Percentiles rank a stretch among this genome's conserved stretches.
These are phyloP conservation scores for Drosophila pandora DNA, from an alignment of 1,140 invertebrate species.

Conservation along the genomic window DNA sequence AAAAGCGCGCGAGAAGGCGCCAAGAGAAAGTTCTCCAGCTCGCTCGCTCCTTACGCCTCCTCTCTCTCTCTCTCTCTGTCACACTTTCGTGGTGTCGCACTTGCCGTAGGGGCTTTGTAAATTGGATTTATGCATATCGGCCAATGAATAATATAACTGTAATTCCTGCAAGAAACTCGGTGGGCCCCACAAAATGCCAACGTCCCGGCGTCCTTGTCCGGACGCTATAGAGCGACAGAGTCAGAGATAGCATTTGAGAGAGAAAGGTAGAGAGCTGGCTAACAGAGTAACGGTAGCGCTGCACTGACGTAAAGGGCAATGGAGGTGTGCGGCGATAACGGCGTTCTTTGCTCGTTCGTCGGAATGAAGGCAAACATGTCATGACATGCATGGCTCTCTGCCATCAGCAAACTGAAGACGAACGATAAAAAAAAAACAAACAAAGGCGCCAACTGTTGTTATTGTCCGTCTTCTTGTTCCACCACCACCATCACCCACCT, in stretches of 20 bases:
- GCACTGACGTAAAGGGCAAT: constrained; percentile 20
- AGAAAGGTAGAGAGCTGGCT: neutral
- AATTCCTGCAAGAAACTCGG: constrained; percentile 23
- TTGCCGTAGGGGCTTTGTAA: constrained; percentile 38
- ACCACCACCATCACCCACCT: neutral
- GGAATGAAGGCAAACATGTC: constrained; percentile 43
- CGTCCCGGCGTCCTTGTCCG: constrained; percentile 36
- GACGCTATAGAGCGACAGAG: neutral
- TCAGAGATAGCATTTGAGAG: neutral
- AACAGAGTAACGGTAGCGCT: constrained; percentile 6
- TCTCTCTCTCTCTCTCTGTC: constrained; percentile 20
- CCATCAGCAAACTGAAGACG: constrained; percentile 10
- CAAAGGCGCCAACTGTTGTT: constrained; percentile 33
- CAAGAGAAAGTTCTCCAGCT: constrained; percentile 18
- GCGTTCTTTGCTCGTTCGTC: constrained; percentile 13
- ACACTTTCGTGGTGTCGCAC: constrained; percentile 13
- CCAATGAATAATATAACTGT: constrained; percentile 29
- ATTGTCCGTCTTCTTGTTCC: constrained; percentile 2
- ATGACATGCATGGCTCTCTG: constrained; percentile 26
- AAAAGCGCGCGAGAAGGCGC: constrained; percentile 53
- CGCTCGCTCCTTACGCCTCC: neutral
- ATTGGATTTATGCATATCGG: constrained; percentile 59
- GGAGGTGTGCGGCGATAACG: constrained; percentile 18
- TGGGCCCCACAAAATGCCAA: constrained; percentile 27
- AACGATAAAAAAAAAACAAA: constrained; percentile 39